Conservation (phyloP, 2,888 invertebrate genomes). For the Eupeodes latifasciatus region DNA sequence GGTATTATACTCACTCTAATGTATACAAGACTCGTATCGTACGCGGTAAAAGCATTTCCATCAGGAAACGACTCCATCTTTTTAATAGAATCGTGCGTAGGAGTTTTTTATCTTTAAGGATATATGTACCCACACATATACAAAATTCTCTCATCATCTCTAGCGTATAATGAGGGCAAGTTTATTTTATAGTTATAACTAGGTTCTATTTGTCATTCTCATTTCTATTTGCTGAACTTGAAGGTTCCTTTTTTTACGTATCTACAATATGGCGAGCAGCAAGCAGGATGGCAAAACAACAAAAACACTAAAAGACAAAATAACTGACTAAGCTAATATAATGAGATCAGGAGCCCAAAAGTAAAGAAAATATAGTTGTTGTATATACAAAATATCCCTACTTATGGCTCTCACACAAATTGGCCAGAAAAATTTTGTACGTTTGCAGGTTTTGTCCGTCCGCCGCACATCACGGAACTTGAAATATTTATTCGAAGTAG, state of each 20-base stretch:
- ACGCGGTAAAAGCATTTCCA: conserved; percentile 26
- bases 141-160: neutral
- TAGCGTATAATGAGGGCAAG: conserved; percentile 52
- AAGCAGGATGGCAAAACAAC: neutral
- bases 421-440: conserved; percentile 28
- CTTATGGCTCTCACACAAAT: conserved; percentile 34
- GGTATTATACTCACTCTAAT: conserved; percentile 13
- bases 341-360: conserved; percentile 56
- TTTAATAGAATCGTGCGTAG: conserved; percentile 10
- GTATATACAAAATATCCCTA: no score
- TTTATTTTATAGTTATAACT: conserved; percentile 64
- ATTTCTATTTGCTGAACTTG: conserved; percentile 69
- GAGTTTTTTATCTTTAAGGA: conserved; percentile 45
- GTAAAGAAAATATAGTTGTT: conserved; percentile 10
- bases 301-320: conserved; percentile 22
- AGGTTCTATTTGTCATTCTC: conserved; percentile 67
- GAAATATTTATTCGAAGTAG: conserved; percentile 44
- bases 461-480: conserved; percentile 9
- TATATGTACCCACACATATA: neutral
- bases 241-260: conserved; percentile 45
- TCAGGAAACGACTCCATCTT: neutral
- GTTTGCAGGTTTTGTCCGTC: neutral
- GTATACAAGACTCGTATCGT: neutral
- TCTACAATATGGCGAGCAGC: neutral
- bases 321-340: conserved; percentile 57